Evolutionary conservation across 2,797 vertebrate genomes (phyloP).

Genomic region (Microhierax caerulescens): DNA sequence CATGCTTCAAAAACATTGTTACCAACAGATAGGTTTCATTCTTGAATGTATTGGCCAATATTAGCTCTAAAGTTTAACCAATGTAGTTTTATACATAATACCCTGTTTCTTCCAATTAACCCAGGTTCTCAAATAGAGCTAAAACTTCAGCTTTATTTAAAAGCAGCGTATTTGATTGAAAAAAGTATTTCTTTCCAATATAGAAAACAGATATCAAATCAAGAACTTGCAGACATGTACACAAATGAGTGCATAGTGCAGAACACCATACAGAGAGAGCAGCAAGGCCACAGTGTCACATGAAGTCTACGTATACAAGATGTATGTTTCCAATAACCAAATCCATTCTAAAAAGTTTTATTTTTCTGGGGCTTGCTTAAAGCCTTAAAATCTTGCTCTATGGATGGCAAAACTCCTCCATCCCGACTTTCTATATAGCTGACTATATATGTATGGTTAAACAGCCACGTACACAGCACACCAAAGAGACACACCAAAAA

Average conservation of each 20-base stretch:
- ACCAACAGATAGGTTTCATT: not conserved
- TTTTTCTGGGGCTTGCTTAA: not conserved
- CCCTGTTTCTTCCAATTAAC: conserved; percentile 23
- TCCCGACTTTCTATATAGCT: not conserved
- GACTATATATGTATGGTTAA: not conserved
- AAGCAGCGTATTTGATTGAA: not conserved
- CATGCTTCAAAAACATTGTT: not conserved
- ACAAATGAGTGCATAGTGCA: not conserved
- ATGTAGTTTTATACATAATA: not conserved
- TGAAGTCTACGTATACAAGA: not conserved
- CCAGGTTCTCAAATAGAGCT: not conserved
- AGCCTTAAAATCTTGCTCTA: not conserved
- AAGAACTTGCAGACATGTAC: not conserved
- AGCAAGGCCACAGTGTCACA: conserved; percentile 2
- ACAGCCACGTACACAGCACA: not conserved
- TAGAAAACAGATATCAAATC: not conserved
- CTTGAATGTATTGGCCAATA: not conserved
- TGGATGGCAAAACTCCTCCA: not conserved
- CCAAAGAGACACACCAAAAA: not conserved
- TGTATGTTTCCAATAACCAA: not conserved
- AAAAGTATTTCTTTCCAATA: not conserved
- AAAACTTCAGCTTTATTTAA: not conserved
- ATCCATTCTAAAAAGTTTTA: not conserved
- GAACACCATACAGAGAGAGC: not conserved
- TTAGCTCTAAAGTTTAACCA: not conserved